Evolutionary conservation across 2,113 vertebrate genomes (phyloP).

Genomic region (Pseudorhombus dupliciocellatus): DNA sequence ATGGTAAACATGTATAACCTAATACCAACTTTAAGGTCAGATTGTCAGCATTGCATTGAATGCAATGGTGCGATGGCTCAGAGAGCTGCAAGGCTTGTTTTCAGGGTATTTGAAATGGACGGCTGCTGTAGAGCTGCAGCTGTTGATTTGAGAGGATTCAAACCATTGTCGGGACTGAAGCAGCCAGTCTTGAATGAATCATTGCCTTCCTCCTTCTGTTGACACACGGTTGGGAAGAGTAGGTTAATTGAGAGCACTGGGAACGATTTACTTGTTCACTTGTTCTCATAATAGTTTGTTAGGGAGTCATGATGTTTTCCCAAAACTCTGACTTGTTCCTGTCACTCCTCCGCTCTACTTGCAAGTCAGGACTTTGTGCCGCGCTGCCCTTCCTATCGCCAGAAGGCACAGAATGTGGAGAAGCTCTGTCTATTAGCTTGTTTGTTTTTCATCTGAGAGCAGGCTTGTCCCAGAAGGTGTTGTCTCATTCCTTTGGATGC

Average conservation of each 20-base stretch:
- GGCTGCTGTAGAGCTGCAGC: not conserved
- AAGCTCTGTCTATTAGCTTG: constrained; percentile 38
- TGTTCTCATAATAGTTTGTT: constrained; percentile 8
- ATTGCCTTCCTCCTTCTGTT: not conserved
- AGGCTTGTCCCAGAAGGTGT: constrained; percentile 46
- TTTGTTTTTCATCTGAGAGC: constrained; percentile 61
- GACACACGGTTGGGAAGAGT: not conserved
- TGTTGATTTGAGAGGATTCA: not conserved
- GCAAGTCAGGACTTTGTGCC: constrained; percentile 38
- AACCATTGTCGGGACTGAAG: not conserved
- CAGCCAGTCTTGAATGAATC: not conserved
- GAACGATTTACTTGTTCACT: constrained; percentile 2
- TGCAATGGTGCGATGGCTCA: not conserved
- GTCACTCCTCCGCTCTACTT: constrained; percentile 27
- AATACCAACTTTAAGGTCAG: not conserved
- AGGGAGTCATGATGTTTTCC: constrained; percentile 20
- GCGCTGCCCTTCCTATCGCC: constrained; percentile 16
- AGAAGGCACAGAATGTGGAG: constrained; percentile 27
- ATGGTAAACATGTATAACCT: too few species aligned
- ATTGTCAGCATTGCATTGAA: not conserved
- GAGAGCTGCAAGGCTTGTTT: not conserved
- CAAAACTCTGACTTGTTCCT: constrained; percentile 38
- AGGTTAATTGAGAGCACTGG: constrained; percentile 2
- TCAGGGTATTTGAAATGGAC: not conserved
- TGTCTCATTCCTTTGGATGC: constrained; percentile 55